phyloP scores from a whole-genome alignment of 2,888 invertebrate genomes.

The Netelia melanura region DNA sequence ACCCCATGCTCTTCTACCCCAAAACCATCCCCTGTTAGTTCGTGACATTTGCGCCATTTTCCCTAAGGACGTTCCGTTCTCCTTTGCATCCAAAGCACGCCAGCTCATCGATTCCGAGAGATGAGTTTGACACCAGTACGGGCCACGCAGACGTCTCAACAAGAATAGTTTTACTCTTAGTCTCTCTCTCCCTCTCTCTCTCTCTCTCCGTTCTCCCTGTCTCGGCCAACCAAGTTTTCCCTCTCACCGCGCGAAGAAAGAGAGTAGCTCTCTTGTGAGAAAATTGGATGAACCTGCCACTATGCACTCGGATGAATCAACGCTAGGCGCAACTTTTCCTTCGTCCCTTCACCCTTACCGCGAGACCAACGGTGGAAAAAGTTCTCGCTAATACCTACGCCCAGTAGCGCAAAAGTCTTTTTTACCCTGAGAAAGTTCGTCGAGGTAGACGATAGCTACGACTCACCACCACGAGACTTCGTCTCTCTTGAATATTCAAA shows the following conservation, averaged over 20 bases:
- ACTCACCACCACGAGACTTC: no score
- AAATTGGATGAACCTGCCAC: constrained; percentile 15
- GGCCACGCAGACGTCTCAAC: not conserved
- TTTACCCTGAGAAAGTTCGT: not conserved
- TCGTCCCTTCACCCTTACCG: not conserved
- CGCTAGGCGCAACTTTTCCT: not conserved
- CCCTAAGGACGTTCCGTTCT: not conserved
- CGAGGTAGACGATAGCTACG: not conserved
- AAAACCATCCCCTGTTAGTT: not conserved
- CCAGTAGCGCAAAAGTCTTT: not conserved
- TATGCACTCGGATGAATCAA: constrained; percentile 1
- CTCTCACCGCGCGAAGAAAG: not conserved
- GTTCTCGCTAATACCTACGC: not conserved
- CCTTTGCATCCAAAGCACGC: not conserved
- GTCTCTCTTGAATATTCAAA: not conserved
- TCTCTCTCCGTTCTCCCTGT: not conserved
- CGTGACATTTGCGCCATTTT: not conserved
- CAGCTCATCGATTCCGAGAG: not conserved
- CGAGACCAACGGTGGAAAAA: not conserved
- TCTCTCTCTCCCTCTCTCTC: not conserved
- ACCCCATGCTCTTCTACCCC: no score
- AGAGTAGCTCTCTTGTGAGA: not conserved
- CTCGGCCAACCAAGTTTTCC: not conserved
- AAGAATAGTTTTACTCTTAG: not conserved
- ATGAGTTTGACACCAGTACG: not conserved